Conservation (phyloP, 2,113 vertebrate species). For the Typhlomys cinereus region DNA sequence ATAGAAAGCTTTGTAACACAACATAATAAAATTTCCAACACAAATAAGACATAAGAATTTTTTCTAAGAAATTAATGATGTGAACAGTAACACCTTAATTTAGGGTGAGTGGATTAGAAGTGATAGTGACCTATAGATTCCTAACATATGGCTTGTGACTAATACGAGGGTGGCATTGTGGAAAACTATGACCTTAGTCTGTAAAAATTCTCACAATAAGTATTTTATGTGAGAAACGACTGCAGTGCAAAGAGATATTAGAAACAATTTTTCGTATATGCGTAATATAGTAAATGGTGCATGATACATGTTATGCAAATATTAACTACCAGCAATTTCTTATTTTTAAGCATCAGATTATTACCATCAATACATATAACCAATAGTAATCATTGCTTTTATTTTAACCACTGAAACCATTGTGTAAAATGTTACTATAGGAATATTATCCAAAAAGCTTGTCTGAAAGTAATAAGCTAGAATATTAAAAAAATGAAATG, state of each 20-base stretch:
- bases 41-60: not conserved
- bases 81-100: not conserved
- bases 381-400: not conserved
- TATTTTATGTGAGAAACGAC: not conserved
- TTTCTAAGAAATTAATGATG: not conserved
- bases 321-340: not conserved
- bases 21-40: not conserved
- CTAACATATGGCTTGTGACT: not conserved
- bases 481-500: too few species aligned
- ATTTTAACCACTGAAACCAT: not conserved
- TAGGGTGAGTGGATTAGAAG: not conserved
- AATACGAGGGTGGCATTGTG: not conserved
- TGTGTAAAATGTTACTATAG: not conserved
- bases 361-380: not conserved
- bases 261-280: not conserved
- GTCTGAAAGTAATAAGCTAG: too few species aligned
- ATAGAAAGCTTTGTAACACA: not conserved
- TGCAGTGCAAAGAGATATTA: not conserved
- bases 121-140: not conserved
- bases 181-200: not conserved
- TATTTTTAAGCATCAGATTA: not conserved
- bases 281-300: not conserved
- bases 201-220: not conserved
- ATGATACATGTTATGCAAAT: not conserved
- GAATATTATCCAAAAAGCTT: not conserved